These are phyloP conservation scores for Homalodisca vitripennis DNA, from an alignment of 1,140 invertebrate genomes.

Conservation along the genomic window DNA sequence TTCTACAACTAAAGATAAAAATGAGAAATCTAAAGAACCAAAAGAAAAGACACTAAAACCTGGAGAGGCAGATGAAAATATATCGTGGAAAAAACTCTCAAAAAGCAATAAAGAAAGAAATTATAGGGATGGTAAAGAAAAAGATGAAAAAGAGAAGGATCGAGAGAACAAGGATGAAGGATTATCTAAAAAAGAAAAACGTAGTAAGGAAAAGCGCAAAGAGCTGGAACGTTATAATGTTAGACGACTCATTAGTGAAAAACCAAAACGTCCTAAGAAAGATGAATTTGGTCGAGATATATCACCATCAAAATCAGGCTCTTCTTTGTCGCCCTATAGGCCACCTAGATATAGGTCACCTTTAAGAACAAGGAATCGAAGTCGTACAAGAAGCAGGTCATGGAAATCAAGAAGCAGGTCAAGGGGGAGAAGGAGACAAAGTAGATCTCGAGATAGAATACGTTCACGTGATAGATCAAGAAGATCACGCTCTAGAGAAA, in stretches of 20 bases:
- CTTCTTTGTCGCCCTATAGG: constrained; percentile 36
- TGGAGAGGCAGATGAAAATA: constrained; percentile 43
- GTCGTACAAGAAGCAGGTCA: constrained; percentile 38
- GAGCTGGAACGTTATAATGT: constrained; percentile 82
- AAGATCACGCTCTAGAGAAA: constrained; percentile 36
- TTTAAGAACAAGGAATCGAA: constrained; percentile 39
- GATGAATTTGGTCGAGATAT: constrained; percentile 80
- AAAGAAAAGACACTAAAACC: constrained; percentile 47
- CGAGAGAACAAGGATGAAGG: constrained; percentile 47
- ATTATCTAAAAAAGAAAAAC: constrained; percentile 48
- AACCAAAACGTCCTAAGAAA: constrained; percentile 61
- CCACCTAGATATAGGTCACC: constrained; percentile 46
- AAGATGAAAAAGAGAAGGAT: constrained; percentile 46
- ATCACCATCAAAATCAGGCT: constrained; percentile 46
- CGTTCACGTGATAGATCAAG: constrained; percentile 27
- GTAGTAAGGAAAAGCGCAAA: constrained; percentile 70
- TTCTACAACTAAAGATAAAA: constrained; percentile 42
- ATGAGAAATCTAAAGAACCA: constrained; percentile 45
- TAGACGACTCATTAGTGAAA: constrained; percentile 69
- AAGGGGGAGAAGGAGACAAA: constrained; percentile 32
- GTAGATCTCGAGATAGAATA: constrained; percentile 31
- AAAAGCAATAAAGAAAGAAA: constrained; percentile 78
- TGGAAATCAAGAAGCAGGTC: constrained; percentile 40
- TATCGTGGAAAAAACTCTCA: constrained; percentile 77
- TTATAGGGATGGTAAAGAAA: constrained; percentile 67